Conservation (phyloP, 2,113 vertebrate genomes). For the Astur gentilis region DNA sequence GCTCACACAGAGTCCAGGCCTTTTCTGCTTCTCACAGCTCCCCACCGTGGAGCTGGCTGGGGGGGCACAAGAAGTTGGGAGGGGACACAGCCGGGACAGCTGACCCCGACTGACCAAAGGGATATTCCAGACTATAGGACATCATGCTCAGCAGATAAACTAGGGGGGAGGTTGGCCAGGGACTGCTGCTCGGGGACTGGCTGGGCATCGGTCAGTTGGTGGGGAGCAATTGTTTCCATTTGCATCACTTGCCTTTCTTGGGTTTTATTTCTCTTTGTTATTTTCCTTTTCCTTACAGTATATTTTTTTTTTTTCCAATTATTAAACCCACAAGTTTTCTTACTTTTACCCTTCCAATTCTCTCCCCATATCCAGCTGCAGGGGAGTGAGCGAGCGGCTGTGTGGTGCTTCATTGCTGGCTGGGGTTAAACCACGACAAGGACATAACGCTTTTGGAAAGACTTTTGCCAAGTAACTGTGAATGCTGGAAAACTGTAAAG, state of each 20-base stretch:
- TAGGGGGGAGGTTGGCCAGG: background rate
- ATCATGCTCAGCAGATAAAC: background rate
- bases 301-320: background rate
- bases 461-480: background rate
- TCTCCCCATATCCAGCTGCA: background rate
- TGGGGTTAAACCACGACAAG: background rate
- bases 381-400: background rate
- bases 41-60: background rate
- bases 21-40: background rate
- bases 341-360: background rate
- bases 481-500: background rate
- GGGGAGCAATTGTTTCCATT: background rate
- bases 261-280: background rate
- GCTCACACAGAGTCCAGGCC: background rate
- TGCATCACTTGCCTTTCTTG: background rate
- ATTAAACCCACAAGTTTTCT: background rate
- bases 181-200: background rate
- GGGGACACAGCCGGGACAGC: background rate
- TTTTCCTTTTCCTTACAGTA: background rate
- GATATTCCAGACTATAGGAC: background rate
- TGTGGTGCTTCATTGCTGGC: background rate
- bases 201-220: background rate
- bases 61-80: background rate
- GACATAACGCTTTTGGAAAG: background rate
- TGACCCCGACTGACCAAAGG: background rate